Base-by-base conservation (phyloP, 2,888 invertebrate species). In the Lingula anatina region DNA sequence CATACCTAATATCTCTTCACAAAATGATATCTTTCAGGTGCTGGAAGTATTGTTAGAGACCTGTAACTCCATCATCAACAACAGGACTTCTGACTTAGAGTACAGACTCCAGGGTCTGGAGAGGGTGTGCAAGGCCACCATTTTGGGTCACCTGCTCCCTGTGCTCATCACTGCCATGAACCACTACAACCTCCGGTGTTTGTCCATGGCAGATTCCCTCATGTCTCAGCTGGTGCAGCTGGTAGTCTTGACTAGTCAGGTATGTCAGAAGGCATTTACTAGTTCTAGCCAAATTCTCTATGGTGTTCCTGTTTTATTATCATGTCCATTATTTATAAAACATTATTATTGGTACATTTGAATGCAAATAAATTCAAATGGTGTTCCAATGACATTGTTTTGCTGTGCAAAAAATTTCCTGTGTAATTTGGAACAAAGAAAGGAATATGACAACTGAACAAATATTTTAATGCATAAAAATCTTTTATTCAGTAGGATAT, bases 141-240 rank as follows among this genome's bases (percentile, higher is more conserved):
- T 73, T 5, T 60, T 75, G 20, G 75, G 75, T 36, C 70, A 73
- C 49, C 56, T 74, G 37, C 51, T 75, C 47, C 75, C 75, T 0
- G 59, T 68, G 0, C 56, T 75, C 15, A 53, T 74, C 45, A 75
- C 74, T 0, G 59, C 70, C 3, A 59, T 75, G 56, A 73, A 71
- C 24, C 72, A 75, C 48, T 56, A 51, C n/a, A 69, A 67, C 46
- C 59, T 73, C 15, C 63, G 64, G 36, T 64, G 65, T 50, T 57
- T 74, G 44, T 49, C 56, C 15, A 50, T 72, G 44, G 72, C 73
- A 3, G 66, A 71, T 45, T 53, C 60, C 18, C 61, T 75, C 25
- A 70, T 74, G 68, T 63, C 72, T 5, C 65, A 67, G 46, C 62
- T 75, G 5, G 71, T 72, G 15, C 68, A 66, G 40, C 62, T 75